phyloP scores from a whole-genome alignment of 2,113 vertebrate genomes.

The Uropsilus gracilis region DNA sequence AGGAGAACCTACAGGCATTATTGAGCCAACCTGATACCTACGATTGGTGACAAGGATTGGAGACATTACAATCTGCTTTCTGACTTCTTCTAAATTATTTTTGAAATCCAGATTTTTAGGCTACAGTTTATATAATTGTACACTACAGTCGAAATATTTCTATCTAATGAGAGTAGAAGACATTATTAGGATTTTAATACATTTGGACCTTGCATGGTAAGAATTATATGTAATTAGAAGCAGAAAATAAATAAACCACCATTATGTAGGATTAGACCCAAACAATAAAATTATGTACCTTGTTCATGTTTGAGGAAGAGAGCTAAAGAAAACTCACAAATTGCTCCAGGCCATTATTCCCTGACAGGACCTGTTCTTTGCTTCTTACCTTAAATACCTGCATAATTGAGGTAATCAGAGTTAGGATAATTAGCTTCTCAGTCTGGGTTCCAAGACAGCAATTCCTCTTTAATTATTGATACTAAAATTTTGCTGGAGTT shows the following conservation, averaged over 20 bases:
- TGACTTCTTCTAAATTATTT: neutral
- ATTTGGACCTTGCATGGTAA: neutral
- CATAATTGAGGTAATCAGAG: neutral
- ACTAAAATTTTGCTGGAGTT: neutral
- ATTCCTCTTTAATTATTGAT: neutral
- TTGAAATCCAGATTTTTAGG: conserved; percentile 23
- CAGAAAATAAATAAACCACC: neutral
- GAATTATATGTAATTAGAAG: neutral
- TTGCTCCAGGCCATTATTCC: neutral
- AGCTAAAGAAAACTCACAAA: neutral
- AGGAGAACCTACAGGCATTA: no score
- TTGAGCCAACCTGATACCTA: no score
- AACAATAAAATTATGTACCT: neutral
- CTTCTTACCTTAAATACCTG: neutral
- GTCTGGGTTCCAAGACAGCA: neutral
- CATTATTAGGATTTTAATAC: neutral
- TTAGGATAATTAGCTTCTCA: neutral
- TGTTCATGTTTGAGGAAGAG: neutral
- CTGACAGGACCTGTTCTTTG: neutral
- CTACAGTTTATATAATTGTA: neutral
- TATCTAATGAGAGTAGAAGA: neutral
- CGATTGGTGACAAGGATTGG: no score
- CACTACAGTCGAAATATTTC: neutral
- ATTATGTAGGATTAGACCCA: neutral
- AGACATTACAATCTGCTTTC: neutral